Base-by-base conservation (phyloP, 2,888 invertebrate species). In the Meiosimyza decipiens region DNA sequence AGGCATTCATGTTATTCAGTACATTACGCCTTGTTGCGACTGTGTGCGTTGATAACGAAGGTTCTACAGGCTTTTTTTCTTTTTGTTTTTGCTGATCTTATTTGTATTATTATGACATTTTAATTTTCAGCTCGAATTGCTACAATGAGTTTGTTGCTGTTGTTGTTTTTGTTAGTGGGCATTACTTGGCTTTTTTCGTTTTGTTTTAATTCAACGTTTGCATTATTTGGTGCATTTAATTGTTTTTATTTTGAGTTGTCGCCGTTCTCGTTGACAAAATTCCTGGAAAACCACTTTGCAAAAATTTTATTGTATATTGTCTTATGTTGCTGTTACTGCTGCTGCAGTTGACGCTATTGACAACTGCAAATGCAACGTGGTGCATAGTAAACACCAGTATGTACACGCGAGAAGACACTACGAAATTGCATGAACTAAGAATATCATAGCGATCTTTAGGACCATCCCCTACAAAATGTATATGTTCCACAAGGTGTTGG, bases 261-360 rank as follows among this genome's bases (percentile, higher is more conserved):
- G 22, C 22, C 51, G 59, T 49, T 65, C 52, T 16, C 57, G 59
- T 55, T 71, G 65, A 57, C 71, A 65, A 71, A 80, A 83, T 84
- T 84, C 84, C 84, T 79, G 84, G 83, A 84, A 84, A 80, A 81
- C 77, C 77, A 79, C 78, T 78, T 77, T 77, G 79, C 77, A 77
- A 77, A 77, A 77, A 75, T 73, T 76, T 76, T 67, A 71, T 73
- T 63, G 63, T 59, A 50, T 28, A 54, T 62, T 62, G 70, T 70
- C 62, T 62, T 70, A 16, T 52, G 50, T 69, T 52, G 64, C 69
- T 52, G 40, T 22, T 2, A 2, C 22, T 16, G 18, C 50, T 63
- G 63, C 49, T 40, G 50, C 64, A 51, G 50, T 64, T 52, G 62
- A 11, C 7, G 40, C n/a, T 9, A 51, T 51, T 22, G 55, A 16